These are phyloP conservation scores for Drosophila multiciliata DNA, from an alignment of 2,888 invertebrate species.

Conservation along the genomic window DNA sequence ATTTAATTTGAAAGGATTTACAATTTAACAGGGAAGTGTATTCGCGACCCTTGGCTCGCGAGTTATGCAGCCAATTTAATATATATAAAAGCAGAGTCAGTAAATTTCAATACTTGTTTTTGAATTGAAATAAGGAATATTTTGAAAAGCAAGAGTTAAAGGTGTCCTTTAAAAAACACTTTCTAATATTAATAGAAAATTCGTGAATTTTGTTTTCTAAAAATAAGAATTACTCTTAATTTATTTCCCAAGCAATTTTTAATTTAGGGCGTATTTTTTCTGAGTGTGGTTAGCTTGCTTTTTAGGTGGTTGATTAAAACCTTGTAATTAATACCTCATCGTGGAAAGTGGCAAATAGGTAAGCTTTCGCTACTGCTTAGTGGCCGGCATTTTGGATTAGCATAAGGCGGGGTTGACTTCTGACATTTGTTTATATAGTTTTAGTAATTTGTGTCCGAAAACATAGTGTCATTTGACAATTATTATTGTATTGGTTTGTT, in stretches of 20 bases:
- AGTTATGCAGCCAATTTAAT: not conserved
- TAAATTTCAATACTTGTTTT: not conserved
- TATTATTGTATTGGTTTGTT: not conserved
- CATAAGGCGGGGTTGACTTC: not conserved
- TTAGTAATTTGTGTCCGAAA: slow-evolving; percentile 14
- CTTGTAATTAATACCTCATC: slow-evolving; percentile 11
- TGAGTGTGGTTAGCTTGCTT: slow-evolving; percentile 20
- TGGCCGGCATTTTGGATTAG: not conserved
- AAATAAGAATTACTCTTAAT: not conserved
- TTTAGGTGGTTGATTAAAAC: slow-evolving; percentile 23
- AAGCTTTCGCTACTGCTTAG: slow-evolving; percentile 6
- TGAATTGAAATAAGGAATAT: not conserved
- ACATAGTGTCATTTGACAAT: slow-evolving; percentile 13
- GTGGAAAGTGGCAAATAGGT: not conserved
- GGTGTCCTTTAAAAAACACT: not conserved
- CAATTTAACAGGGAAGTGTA: not conserved
- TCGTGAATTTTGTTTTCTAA: not conserved
- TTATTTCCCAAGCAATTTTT: not conserved
- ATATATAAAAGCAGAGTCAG: not conserved
- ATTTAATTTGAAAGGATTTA: not conserved
- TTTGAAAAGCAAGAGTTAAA: not conserved
- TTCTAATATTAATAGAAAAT: not conserved
- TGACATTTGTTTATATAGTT: slow-evolving; percentile 3
- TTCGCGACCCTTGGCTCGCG: not conserved
- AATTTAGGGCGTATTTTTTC: not conserved